Evolutionary conservation across 2,113 vertebrate genomes (phyloP).

Genomic region (Crotophaga sulcirostris): DNA sequence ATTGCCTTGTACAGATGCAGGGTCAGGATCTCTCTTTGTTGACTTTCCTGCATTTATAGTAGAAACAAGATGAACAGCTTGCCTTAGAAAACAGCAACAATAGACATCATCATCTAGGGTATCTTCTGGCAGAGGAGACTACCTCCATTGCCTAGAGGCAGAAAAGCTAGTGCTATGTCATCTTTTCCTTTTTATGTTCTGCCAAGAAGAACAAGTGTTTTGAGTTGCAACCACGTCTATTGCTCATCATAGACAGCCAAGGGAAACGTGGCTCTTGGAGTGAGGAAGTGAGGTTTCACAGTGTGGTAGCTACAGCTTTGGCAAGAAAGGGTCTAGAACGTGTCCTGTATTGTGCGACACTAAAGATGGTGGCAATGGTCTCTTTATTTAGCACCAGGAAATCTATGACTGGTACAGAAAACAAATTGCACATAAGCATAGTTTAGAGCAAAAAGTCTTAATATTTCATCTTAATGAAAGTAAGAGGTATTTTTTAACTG

Average conservation of each 20-base stretch:
- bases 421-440: background rate
- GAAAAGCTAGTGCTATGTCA: background rate
- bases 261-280: background rate
- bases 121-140: background rate
- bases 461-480: background rate
- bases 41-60: background rate
- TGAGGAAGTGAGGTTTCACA: background rate
- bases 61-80: background rate
- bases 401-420: background rate
- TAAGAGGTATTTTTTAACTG: background rate
- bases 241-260: background rate
- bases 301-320: background rate
- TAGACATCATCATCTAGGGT: background rate
- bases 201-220: background rate
- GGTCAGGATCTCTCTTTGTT: background rate
- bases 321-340: background rate
- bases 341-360: background rate
- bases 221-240: background rate
- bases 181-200: background rate
- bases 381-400: background rate
- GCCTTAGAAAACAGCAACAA: background rate
- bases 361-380: background rate
- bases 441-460: background rate
- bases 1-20: background rate
- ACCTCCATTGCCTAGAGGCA: background rate